Percentiles rank a stretch among this genome's conserved stretches.
These are phyloP conservation scores for Melieria crassipennis DNA, from an alignment of 2,888 invertebrate genomes.

Conservation along the genomic window DNA sequence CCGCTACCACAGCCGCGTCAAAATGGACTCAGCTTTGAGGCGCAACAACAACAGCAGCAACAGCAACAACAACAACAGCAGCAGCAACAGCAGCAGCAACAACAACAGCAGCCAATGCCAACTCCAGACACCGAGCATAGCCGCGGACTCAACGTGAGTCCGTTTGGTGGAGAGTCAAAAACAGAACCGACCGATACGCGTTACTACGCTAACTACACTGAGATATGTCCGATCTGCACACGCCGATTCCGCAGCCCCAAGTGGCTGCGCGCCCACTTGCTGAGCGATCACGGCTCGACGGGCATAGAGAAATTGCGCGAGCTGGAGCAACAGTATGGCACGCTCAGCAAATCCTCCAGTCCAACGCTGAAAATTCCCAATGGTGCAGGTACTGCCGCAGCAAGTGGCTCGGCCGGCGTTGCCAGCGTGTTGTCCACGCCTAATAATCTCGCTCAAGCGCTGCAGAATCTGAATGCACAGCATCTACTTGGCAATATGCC, in stretches of 20 bases:
- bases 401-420: slow-evolving; percentile 27
- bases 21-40: slow-evolving; percentile 57
- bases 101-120: slow-evolving; percentile 41
- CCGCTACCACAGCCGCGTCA: slow-evolving; percentile 66
- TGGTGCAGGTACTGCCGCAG: slow-evolving; percentile 46
- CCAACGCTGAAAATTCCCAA: slow-evolving; percentile 65
- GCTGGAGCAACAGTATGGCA: slow-evolving; percentile 56
- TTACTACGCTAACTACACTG: slow-evolving; percentile 74
- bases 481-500: slow-evolving; percentile 58
- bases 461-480: slow-evolving; percentile 58
- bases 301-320: slow-evolving; percentile 64
- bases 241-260: slow-evolving; percentile 88
- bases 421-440: slow-evolving; percentile 47
- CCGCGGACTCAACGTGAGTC: slow-evolving; percentile 47
- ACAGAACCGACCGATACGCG: slow-evolving; percentile 65
- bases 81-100: slow-evolving; percentile 49
- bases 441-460: slow-evolving; percentile 60
- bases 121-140: slow-evolving; percentile 44
- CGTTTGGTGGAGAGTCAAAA: slow-evolving; percentile 43
- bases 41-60: slow-evolving; percentile 43
- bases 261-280: slow-evolving; percentile 86
- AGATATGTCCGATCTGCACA: slow-evolving; percentile 86
- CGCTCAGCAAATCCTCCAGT: slow-evolving; percentile 60
- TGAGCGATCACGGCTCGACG: slow-evolving; percentile 83
- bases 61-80: slow-evolving; percentile 31